Evolutionary conservation across 1,140 invertebrate genomes (phyloP), one percentile per base, ranked within the genome.

Genomic region (Probaryconus sp.): DNA sequence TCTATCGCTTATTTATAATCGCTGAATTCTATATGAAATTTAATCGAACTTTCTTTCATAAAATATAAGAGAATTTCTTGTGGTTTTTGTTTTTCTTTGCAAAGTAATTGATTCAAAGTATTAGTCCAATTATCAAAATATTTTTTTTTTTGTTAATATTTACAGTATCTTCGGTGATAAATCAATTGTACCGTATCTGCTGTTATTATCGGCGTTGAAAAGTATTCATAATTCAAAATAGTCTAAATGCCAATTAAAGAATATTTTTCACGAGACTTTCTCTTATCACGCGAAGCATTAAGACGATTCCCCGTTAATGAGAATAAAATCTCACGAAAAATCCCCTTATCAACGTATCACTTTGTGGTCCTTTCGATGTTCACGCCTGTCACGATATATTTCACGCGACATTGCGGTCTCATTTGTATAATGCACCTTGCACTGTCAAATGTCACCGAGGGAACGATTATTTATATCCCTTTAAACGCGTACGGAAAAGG

Each of bases 351-450:
- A 35, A 5, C 18, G 51, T 10, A 10, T 28, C 28, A 50, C 50
- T 64, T 60, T 43, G 43, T 30, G 16, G 11, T 51, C 48, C 38
- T 14, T 16, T 50, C 16, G 16, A 33, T 48, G 63, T 73, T 67
- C 55, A 73, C 63, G 71, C 71, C 55, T 74, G 71, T 74, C 71
- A 56, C 11, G 58, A 60, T 53, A 64, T 53, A 75, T 75, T 69
- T 75, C 37, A 64, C 58, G 64, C 51, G 21, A 31, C 45, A 48
- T 73, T 42, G 58, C 38, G 14, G 14, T 18, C 48, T 67, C 63
- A 56, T 74, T 74, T 67, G 48, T 61, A 72, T 38, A 3, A 24
- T 48, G 67, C 56, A 70, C 67, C 67, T 63, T 70, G 50, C 56
- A 26, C 47, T 26, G 13, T 26, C 28, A 18, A 50, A 33, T 64